Conservation (phyloP, 2,797 vertebrate species). For the Geotrypetes seraphini region DNA sequence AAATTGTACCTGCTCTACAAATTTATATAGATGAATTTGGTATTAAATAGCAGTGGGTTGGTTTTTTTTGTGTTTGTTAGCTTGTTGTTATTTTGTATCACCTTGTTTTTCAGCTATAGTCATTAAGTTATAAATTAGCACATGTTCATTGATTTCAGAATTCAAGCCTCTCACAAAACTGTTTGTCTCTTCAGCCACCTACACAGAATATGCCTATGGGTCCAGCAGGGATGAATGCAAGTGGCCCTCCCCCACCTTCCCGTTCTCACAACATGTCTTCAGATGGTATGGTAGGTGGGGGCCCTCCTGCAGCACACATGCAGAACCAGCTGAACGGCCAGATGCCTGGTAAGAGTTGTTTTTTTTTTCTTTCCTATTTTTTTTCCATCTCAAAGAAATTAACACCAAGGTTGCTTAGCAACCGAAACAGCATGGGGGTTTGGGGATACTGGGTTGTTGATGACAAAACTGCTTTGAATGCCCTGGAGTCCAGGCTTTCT, state of each 20-base stretch:
- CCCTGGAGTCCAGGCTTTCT: conserved; percentile 61
- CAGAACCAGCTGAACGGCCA: conserved; percentile 99
- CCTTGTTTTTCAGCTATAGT: too few species aligned
- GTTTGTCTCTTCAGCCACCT: conserved; percentile 78
- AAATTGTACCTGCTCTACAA: too few species aligned
- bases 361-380: too few species aligned
- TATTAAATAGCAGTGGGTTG: too few species aligned
- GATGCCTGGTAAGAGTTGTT: conserved; percentile 91
- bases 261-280: conserved; percentile 91
- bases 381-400: conserved; percentile 65
- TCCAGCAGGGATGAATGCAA: conserved; percentile 90
- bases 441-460: conserved; percentile 73
- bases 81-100: too few species aligned
- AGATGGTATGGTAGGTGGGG: conserved; percentile 87
- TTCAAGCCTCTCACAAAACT: conserved; percentile 52
- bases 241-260: conserved; percentile 80
- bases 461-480: conserved; percentile 74
- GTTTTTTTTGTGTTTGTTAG: too few species aligned
- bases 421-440: conserved; percentile 70
- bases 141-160: too few species aligned
- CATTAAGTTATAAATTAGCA: too few species aligned
- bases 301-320: conserved; percentile 90
- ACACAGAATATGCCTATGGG: conserved; percentile 97
- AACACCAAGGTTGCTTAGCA: conserved; percentile 86
- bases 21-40: too few species aligned